phyloP scores from a whole-genome alignment of 2,888 invertebrate genomes.

The Anorthoa munda region DNA sequence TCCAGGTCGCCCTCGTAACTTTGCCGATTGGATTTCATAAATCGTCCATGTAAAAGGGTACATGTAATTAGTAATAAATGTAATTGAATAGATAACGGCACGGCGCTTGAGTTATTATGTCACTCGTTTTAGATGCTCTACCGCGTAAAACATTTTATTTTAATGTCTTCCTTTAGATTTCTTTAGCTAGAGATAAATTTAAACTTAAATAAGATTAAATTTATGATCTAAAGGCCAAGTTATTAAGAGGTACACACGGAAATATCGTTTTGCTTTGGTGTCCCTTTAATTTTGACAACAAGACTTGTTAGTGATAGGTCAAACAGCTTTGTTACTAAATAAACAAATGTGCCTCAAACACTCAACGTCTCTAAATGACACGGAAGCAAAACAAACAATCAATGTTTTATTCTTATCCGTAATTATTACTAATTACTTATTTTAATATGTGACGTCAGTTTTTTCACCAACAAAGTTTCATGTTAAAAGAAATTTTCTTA shows the following conservation, averaged over 20 bases:
- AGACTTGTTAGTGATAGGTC: not conserved
- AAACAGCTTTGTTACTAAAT: not conserved
- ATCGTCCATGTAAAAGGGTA: conserved; percentile 69
- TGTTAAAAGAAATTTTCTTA: not conserved
- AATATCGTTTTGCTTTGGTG: not conserved
- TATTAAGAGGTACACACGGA: not conserved
- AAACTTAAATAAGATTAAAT: too few relatives aligned
- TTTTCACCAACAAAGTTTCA: not conserved
- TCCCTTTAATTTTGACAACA: not conserved
- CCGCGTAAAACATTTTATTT: conserved; percentile 18
- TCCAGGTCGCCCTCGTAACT: conserved; percentile 48
- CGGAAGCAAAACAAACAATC: not conserved
- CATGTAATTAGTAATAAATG: conserved; percentile 70
- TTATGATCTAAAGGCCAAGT: not conserved
- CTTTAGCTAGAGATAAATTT: not conserved
- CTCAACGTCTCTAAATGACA: not conserved
- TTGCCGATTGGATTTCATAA: conserved; percentile 71
- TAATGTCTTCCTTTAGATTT: conserved; percentile 8
- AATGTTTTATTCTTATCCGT: not conserved
- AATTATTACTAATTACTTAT: not conserved
- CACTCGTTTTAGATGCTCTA: conserved; percentile 20
- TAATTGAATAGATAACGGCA: conserved; percentile 76
- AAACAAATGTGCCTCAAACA: not conserved
- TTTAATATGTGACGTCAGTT: too few relatives aligned
- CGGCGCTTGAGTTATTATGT: conserved; percentile 35